A percentile compares a stretch with the other conserved stretches of the same genome.
These are phyloP conservation scores for Holothuria scabra DNA, from an alignment of 53 echinoderm and acorn worm genomes.

Conservation along the genomic window DNA sequence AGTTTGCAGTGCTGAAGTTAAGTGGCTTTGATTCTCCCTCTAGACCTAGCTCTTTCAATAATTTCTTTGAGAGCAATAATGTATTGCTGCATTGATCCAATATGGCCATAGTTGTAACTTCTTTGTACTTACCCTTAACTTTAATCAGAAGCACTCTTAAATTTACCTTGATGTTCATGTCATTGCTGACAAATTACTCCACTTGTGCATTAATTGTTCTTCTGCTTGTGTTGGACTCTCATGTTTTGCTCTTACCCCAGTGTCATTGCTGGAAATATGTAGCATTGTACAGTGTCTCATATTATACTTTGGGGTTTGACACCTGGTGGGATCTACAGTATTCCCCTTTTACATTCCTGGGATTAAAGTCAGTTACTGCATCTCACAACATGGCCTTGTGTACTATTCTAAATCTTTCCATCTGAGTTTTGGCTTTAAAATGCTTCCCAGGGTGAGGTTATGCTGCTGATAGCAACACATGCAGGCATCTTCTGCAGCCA, in stretches of 20 bases:
- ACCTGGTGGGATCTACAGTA: slow-evolving; percentile 16
- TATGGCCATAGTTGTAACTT: slow-evolving; percentile 42
- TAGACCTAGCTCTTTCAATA: neutral
- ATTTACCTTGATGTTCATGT: too few relatives aligned
- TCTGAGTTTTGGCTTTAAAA: slow-evolving; percentile 23
- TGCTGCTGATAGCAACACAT: too few relatives aligned
- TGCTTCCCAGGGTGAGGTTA: slow-evolving; percentile 47
- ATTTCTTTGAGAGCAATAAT: neutral
- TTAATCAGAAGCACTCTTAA: slow-evolving; percentile 5
- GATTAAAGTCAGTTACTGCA: slow-evolving; percentile 56
- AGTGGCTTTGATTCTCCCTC: slow-evolving; percentile 6
- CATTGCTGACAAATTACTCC: too few relatives aligned
- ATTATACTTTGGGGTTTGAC: slow-evolving; percentile 13
- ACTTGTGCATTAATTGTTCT: neutral
- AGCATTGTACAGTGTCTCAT: slow-evolving; percentile 9
- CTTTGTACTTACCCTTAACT: slow-evolving; percentile 22
- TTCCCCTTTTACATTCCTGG: slow-evolving; percentile 47
- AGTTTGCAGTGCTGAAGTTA: neutral
- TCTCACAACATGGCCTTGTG: slow-evolving; percentile 55
- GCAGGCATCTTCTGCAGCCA: slow-evolving; percentile 3
- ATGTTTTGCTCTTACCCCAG: neutral
- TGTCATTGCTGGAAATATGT: neutral
- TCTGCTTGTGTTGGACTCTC: neutral
- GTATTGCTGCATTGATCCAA: slow-evolving; percentile 32
- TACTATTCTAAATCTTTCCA: slow-evolving; percentile 41